phyloP scores from a whole-genome alignment of 2,797 vertebrate species.

The Sylvia borin region DNA sequence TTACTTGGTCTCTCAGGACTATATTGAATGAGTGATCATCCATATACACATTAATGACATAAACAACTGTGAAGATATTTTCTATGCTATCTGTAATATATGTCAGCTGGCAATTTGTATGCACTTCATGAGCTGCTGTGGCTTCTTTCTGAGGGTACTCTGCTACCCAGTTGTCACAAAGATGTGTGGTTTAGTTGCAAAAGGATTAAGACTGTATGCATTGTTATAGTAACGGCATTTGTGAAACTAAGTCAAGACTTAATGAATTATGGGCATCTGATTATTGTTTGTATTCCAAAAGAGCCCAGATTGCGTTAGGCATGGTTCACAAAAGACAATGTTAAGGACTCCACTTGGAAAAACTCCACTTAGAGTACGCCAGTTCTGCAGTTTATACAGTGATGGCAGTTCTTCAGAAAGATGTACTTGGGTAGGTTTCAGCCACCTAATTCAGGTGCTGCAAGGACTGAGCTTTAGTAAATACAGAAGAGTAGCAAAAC shows the following conservation, averaged over 20 bases:
- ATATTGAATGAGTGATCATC: not conserved
- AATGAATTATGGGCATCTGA: constrained; percentile 30
- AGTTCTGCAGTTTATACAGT: not conserved
- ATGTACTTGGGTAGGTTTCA: not conserved
- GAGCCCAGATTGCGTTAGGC: constrained; percentile 11
- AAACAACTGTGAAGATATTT: not conserved
- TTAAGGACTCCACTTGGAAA: not conserved
- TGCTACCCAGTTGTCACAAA: not conserved
- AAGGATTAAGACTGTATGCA: constrained; percentile 25
- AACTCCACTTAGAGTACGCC: not conserved
- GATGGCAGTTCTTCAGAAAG: not conserved
- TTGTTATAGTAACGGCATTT: constrained; percentile 44
- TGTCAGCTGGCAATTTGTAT: not conserved
- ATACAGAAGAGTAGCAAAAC: not conserved
- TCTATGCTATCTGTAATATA: not conserved
- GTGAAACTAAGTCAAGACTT: constrained; percentile 44
- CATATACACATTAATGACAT: not conserved
- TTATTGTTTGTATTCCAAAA: constrained; percentile 28
- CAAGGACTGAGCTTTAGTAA: not conserved
- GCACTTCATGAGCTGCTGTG: not conserved
- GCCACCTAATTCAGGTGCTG: not conserved
- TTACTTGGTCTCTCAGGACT: not conserved
- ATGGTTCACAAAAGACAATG: constrained; percentile 41
- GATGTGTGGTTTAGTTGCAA: constrained; percentile 18
- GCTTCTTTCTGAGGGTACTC: not conserved